phyloP scores from a whole-genome alignment of 30 jellyfish, hydroid and myxozoan genomes.

The Turritopsis dohrnii region DNA sequence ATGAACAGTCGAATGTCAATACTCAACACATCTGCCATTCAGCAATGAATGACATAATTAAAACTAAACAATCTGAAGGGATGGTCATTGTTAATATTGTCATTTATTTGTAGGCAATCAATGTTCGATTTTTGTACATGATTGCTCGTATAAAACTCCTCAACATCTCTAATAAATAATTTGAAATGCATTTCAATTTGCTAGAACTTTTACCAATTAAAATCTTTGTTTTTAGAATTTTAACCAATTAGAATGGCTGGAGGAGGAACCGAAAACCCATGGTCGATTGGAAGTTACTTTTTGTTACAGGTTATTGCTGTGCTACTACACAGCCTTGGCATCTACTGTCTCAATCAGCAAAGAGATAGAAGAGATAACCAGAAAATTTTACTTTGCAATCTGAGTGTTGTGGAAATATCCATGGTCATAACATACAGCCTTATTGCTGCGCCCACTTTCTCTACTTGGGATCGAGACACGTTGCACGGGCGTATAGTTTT shows the following conservation, averaged over 20 bases:
- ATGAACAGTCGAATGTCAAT: too few species aligned
- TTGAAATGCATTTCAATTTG: too few species aligned
- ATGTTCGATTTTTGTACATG: too few species aligned
- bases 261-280: not conserved
- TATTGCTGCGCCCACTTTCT: not conserved
- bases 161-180: too few species aligned
- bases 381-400: not conserved
- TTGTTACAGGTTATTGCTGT: not conserved
- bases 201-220: too few species aligned
- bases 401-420: not conserved
- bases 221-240: too few species aligned
- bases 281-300: not conserved
- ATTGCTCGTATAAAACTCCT: too few species aligned
- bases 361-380: not conserved
- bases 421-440: not conserved
- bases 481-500: not conserved
- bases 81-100: too few species aligned
- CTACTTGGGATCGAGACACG: not conserved
- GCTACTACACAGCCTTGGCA: not conserved
- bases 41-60: too few species aligned
- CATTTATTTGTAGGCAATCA: too few species aligned
- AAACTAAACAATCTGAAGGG: too few species aligned
- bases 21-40: too few species aligned
- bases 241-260: not conserved
- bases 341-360: not conserved